phyloP scores from a whole-genome alignment of 1,140 invertebrate species.

The Drosophila hydei region DNA sequence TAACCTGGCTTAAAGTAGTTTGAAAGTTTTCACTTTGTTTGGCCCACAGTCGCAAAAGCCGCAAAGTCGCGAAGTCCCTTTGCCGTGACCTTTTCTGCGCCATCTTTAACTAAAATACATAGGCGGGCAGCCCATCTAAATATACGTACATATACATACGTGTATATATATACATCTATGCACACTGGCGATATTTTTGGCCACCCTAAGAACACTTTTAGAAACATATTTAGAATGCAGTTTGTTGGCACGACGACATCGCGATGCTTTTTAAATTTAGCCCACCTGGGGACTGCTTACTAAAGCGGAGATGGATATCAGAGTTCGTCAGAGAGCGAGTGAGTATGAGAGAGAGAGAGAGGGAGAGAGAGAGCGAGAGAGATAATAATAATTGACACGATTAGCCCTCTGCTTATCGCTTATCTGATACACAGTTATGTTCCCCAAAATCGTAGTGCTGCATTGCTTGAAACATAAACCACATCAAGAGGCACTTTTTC shows the following conservation, averaged over 20 bases:
- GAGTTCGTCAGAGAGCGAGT: conserved; percentile 2
- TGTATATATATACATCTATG: not conserved
- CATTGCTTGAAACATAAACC: too few relatives aligned
- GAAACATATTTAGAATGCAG: conserved; percentile 63
- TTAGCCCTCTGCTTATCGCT: too few relatives aligned
- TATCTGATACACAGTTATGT: too few relatives aligned
- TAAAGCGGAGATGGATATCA: not conserved
- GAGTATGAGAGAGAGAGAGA: not conserved
- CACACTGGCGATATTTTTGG: conserved; percentile 58
- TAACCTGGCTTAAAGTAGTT: too few relatives aligned
- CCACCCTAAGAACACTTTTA: conserved; percentile 53
- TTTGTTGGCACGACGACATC: conserved; percentile 61
- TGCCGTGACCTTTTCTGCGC: conserved; percentile 34
- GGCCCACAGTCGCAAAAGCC: conserved; percentile 11
- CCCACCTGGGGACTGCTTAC: conserved; percentile 56
- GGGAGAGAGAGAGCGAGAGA: not conserved
- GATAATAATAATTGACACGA: too few relatives aligned
- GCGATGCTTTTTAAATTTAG: conserved; percentile 61
- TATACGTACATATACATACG: not conserved
- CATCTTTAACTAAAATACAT: conserved; percentile 6
- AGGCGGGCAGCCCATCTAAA: not conserved
- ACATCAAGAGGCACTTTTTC: too few relatives aligned
- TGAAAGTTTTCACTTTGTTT: not conserved
- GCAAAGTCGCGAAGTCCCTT: not conserved
- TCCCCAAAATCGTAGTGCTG: too few relatives aligned